Evolutionary conservation across 1,140 invertebrate genomes (phyloP).

Genomic region (Bradysia coprophila): DNA sequence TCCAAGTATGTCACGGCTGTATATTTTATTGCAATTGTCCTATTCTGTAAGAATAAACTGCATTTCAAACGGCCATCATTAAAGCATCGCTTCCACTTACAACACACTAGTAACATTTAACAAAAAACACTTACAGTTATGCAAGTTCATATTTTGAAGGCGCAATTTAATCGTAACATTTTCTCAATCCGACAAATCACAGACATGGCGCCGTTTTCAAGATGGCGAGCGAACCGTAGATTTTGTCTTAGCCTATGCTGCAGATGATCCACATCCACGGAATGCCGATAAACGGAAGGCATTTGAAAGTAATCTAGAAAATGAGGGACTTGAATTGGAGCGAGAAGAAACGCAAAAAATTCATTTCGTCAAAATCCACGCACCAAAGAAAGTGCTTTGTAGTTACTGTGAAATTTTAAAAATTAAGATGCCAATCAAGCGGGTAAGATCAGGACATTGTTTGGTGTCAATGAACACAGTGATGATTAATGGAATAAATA

Average conservation of each 20-base stretch:
- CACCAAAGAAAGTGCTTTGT: constrained; percentile 56
- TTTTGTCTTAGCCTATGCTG: constrained; percentile 44
- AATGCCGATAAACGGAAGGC: constrained; percentile 27
- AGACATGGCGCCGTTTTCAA: constrained; percentile 22
- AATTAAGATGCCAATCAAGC: constrained; percentile 73
- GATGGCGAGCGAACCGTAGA: constrained; percentile 31
- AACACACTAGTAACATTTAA: too few species aligned
- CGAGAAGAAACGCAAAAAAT: constrained; percentile 35
- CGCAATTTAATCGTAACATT: too few species aligned
- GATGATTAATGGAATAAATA: too few species aligned
- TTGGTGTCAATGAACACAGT: neutral
- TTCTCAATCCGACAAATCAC: too few species aligned
- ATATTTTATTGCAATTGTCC: too few species aligned
- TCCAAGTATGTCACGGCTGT: too few species aligned
- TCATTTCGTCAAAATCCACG: constrained; percentile 55
- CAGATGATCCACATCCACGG: constrained; percentile 23
- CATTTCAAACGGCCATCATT: too few species aligned
- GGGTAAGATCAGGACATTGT: constrained; percentile 23
- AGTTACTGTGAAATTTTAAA: constrained; percentile 76
- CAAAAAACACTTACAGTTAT: too few species aligned
- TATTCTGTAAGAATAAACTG: too few species aligned
- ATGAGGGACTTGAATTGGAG: constrained; percentile 40
- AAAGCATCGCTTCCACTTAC: too few species aligned
- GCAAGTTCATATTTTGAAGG: too few species aligned
- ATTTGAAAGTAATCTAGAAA: constrained; percentile 36